Evolutionary conservation across 1,140 invertebrate species (phyloP).

Genomic region (Scylla paramamosain): DNA sequence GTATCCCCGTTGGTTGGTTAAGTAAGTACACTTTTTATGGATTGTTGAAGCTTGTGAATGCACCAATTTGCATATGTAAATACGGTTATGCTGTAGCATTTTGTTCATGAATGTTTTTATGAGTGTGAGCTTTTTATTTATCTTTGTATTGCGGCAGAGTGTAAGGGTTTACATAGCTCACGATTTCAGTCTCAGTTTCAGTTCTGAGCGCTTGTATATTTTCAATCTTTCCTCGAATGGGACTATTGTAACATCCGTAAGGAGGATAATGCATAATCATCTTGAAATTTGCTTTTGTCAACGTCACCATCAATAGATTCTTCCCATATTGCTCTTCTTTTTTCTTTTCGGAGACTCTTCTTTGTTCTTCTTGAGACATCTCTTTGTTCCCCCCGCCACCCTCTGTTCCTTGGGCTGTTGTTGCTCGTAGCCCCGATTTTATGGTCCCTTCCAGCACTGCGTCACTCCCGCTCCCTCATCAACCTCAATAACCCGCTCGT

Average conservation of each 20-base stretch:
- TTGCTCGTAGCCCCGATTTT: constrained; percentile 20
- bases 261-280: neutral
- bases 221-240: too few species aligned
- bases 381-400: neutral
- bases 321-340: constrained; percentile 10
- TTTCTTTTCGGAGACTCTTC: neutral
- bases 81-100: neutral
- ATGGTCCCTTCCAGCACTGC: constrained; percentile 8
- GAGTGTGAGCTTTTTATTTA: neutral
- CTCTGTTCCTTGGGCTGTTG: neutral
- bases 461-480: constrained; percentile 17
- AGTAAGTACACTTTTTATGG: constrained; percentile 12
- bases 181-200: neutral
- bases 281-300: neutral
- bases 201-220: neutral
- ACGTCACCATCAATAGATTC: neutral
- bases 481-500: constrained; percentile 11
- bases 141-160: neutral
- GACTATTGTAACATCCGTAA: too few species aligned
- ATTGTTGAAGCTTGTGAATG: constrained; percentile 10
- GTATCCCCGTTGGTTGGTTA: neutral
- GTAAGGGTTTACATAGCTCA: neutral
- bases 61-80: constrained; percentile 4
- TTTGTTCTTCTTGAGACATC: neutral
- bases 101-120: neutral